Evolutionary conservation across 2,113 vertebrate genomes (phyloP).

Genomic region (Thymallus thymallus): DNA sequence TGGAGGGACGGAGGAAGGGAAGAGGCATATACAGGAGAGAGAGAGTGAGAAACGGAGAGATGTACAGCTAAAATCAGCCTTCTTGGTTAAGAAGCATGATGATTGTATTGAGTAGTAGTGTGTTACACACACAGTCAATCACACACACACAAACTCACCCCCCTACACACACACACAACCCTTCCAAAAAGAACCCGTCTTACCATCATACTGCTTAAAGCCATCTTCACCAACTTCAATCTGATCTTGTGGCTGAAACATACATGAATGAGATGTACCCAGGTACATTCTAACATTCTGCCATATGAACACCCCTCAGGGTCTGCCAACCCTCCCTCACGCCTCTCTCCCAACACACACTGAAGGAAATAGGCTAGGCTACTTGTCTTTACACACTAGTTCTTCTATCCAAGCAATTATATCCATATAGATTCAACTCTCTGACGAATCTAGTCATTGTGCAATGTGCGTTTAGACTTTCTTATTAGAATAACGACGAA

Average conservation of each 20-base stretch:
- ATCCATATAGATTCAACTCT: neutral
- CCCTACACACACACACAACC: no score
- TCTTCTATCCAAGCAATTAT: neutral
- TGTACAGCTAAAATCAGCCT: neutral
- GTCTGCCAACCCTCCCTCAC: slow-evolving; percentile 16
- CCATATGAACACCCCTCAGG: slow-evolving; percentile 40
- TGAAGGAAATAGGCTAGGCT: no score
- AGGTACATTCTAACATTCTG: slow-evolving; percentile 64
- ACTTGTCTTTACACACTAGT: no score
- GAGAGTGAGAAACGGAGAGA: slow-evolving; percentile 16
- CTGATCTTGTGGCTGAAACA: slow-evolving; percentile 97
- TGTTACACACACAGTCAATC: slow-evolving; percentile 17
- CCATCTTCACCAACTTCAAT: slow-evolving; percentile 92
- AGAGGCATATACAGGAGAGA: slow-evolving; percentile 15
- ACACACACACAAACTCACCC: no score
- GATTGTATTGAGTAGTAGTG: slow-evolving; percentile 23
- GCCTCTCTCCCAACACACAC: neutral
- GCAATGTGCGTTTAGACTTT: neutral
- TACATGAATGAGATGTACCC: slow-evolving; percentile 74
- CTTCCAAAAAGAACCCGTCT: slow-evolving; percentile 71
- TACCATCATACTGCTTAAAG: slow-evolving; percentile 99
- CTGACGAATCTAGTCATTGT: neutral
- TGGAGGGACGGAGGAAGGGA: slow-evolving; percentile 46
- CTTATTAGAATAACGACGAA: neutral
- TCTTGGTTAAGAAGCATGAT: slow-evolving; percentile 51